Evolutionary conservation across 2,888 invertebrate species (phyloP), one percentile per base, ranked within the genome.

Genomic region (Drosophila phalerata): DNA sequence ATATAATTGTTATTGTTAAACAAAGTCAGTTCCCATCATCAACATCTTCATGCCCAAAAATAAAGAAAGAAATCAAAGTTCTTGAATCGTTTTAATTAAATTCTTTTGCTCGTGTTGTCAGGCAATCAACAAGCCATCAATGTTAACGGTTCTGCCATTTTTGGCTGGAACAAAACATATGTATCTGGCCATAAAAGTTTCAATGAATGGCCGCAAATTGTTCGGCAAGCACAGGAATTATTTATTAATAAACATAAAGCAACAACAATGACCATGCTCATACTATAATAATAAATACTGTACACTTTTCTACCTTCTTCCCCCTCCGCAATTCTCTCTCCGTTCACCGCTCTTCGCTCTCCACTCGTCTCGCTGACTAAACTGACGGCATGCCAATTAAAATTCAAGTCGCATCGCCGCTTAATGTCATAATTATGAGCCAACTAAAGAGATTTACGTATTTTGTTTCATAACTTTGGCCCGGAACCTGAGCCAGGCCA

Each of bases 401-500:
- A 88, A 86, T 86, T 80, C 85, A 88, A 81, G 79, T 73, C 86
- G 73, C 84, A 79, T 73, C 78, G 74, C 48, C 89, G 88, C 79
- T 89, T 86, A 86, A 89, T 88, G 90, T 89, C 89, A 89, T 86
- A 88, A 86, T 86, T 86, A 86, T 86, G 76, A 88, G 85, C 86
- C 84, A 85, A 88, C 85, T 85, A 85, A 89, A 88, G 85, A 88
- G 85, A 89, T 89, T 89, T 88, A 88, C 89, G 88, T 74, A 88
- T 86, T 76, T 84, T 79, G 85, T 89, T 85, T 86, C 84, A 74
- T 73, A 81, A 84, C 76, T 78, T 64, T 73, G 57, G 43, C 51
- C 62, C 30, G 61, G 32, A 69, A 62, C 51, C 56, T 22, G 80
- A 45, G 38, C 55, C 22, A 38, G 55, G 34, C 13, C 38, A 37